A percentile compares a stretch with the other conserved stretches of the same genome.
Evolutionary conservation across 1,140 invertebrate genomes (phyloP).

Genomic region (Heliconius congener): DNA sequence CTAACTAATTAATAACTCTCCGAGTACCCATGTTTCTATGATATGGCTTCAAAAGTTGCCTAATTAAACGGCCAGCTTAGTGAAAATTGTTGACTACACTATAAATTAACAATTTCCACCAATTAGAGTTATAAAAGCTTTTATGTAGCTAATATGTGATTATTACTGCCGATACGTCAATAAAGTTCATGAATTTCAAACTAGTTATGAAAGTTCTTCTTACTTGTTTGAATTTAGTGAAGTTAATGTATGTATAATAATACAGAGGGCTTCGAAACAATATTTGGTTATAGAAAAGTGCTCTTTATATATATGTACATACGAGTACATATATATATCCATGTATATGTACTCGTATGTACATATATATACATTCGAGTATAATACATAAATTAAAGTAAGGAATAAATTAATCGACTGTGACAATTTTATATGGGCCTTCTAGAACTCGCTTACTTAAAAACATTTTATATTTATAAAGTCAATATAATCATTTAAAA

Average conservation of each 20-base stretch:
- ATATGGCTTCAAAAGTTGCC: constrained; percentile 33
- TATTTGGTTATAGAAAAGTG: background rate
- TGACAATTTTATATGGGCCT: too few species aligned
- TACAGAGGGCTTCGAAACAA: background rate
- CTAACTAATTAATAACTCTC: constrained; percentile 13
- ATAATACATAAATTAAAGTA: too few species aligned
- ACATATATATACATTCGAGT: too few species aligned
- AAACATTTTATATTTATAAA: too few species aligned
- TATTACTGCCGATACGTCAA: constrained; percentile 31
- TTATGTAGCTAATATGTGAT: constrained; percentile 27
- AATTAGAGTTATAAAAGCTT: constrained; percentile 27
- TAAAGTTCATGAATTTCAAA: constrained; percentile 19
- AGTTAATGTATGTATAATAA: constrained; percentile 1
- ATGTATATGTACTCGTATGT: too few species aligned
- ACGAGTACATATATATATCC: background rate
- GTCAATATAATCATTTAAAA: too few species aligned
- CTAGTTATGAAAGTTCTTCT: constrained; percentile 1
- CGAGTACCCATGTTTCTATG: constrained; percentile 16
- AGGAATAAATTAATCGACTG: too few species aligned
- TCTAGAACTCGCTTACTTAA: too few species aligned
- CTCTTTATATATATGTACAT: background rate
- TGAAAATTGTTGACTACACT: constrained; percentile 34
- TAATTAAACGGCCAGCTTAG: constrained; percentile 39
- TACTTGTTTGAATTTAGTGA: constrained; percentile 9
- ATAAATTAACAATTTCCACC: constrained; percentile 27